Percentiles rank a stretch among this genome's conserved stretches.
Conservation (phyloP, 2,797 vertebrate genomes). For the Chrysocyon brachyurus region DNA sequence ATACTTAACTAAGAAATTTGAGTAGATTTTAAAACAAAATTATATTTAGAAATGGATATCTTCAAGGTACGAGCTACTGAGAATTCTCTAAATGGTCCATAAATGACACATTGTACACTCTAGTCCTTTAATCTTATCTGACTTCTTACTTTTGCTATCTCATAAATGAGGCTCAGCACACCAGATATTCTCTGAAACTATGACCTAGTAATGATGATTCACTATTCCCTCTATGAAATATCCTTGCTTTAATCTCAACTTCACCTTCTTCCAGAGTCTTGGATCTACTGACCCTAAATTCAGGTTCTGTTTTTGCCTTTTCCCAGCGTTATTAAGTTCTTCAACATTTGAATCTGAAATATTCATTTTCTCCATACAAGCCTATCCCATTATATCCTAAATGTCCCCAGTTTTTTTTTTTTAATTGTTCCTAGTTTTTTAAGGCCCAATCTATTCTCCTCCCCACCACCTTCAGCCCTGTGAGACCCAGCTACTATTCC, state of each 20-base stretch:
- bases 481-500: not conserved
- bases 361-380: not conserved
- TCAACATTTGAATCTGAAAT: conserved; percentile 21
- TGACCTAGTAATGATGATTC: not conserved
- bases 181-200: not conserved
- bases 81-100: not conserved
- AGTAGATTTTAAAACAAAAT: not conserved
- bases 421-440: not conserved
- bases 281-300: not conserved
- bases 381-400: not conserved
- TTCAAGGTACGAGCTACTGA: not conserved
- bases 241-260: conserved; percentile 10
- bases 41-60: conserved; percentile 1
- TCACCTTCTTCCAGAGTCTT: not conserved
- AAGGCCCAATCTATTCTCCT: not conserved
- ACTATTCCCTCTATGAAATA: not conserved
- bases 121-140: not conserved
- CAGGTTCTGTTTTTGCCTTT: not conserved
- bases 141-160: not conserved
- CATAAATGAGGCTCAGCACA: not conserved
- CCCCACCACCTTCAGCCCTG: not conserved
- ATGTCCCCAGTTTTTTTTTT: not conserved
- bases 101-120: not conserved
- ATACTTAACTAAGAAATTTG: not conserved
- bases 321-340: not conserved